Percentiles rank a stretch among this genome's conserved stretches.
phyloP scores from a whole-genome alignment of 2,797 vertebrate species.

The Rhodeus uyekii region DNA sequence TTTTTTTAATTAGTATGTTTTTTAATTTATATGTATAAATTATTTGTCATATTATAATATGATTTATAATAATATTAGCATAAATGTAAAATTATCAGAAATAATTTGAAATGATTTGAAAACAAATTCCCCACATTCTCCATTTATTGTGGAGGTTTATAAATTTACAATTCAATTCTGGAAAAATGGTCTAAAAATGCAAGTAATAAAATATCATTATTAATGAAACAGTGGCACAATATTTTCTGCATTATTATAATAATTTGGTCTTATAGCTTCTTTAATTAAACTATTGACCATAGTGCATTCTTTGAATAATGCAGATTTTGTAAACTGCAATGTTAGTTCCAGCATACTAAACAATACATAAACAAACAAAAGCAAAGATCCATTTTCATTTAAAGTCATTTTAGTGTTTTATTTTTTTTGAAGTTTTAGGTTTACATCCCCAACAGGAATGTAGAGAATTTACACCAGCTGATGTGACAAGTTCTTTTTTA shows the following conservation, averaged over 20 bases:
- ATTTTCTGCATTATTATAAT: neutral
- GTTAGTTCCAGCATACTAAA: neutral
- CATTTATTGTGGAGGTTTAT: neutral
- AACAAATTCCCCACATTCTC: neutral
- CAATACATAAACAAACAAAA: neutral
- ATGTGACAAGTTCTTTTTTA: constrained; percentile 14
- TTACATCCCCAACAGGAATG: constrained; percentile 39
- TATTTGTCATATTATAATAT: too few species aligned
- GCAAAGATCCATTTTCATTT: neutral
- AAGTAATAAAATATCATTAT: neutral
- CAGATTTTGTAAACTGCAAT: neutral
- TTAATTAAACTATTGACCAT: neutral
- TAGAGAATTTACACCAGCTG: constrained; percentile 30
- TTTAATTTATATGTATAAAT: too few species aligned
- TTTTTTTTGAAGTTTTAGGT: constrained; percentile 41
- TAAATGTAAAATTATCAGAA: neutral
- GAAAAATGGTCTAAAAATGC: neutral
- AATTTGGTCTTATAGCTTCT: neutral
- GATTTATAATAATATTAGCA: neutral
- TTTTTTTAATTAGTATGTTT: too few species aligned
- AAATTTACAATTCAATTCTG: neutral
- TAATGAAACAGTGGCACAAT: neutral
- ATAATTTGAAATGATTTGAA: neutral
- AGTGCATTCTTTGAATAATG: neutral
- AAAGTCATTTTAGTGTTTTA: constrained; percentile 46